Evolutionary conservation across 2,888 invertebrate genomes (phyloP).

Genomic region (Argyresthia goedartella): DNA sequence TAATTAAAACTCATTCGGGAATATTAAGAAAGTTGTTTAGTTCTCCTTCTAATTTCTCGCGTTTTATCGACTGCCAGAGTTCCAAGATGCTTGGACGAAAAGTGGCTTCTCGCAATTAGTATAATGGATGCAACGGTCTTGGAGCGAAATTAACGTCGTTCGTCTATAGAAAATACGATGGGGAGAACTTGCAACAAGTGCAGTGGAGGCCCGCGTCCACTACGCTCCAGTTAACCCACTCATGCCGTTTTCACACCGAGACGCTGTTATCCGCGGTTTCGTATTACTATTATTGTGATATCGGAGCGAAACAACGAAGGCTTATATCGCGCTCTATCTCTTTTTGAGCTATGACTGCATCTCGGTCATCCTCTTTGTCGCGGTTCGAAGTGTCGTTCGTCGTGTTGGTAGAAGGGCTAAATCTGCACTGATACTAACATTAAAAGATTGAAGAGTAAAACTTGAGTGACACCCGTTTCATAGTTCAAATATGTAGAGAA

Average conservation of each 20-base stretch:
- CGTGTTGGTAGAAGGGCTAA: too few relatives aligned
- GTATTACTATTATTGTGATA: not conserved
- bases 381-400: too few relatives aligned
- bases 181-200: constrained; percentile 65
- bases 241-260: constrained; percentile 8
- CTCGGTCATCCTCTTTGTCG: too few relatives aligned
- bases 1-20: constrained; percentile 68
- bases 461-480: too few relatives aligned
- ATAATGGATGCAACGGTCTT: constrained; percentile 63
- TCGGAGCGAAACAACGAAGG: too few relatives aligned
- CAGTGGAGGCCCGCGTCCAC: constrained; percentile 43
- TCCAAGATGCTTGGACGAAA: constrained; percentile 62
- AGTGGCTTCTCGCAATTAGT: constrained; percentile 60
- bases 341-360: too few relatives aligned
- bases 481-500: too few relatives aligned
- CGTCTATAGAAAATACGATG: constrained; percentile 51
- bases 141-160: constrained; percentile 53
- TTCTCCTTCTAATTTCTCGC: constrained; percentile 56
- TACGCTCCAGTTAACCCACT: constrained; percentile 63
- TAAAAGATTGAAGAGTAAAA: too few relatives aligned
- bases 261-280: not conserved
- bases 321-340: too few relatives aligned
- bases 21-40: constrained; percentile 59
- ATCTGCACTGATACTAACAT: too few relatives aligned
- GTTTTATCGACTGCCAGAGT: constrained; percentile 47